Percentiles rank a stretch among this genome's conserved stretches.
Conservation (phyloP, 2,797 vertebrate species). For the Emydoidea blandingii region DNA sequence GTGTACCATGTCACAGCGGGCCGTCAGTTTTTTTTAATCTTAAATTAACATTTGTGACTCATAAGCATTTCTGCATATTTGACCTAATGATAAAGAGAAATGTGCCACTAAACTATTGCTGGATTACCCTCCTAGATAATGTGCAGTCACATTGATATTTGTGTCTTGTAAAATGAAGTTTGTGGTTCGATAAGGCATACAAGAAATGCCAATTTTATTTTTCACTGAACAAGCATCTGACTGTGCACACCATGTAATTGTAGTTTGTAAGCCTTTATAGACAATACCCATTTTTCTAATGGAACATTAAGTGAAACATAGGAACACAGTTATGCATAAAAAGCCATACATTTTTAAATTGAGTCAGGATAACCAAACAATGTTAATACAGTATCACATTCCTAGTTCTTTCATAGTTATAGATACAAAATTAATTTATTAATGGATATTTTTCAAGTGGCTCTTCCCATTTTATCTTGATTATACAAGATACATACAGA, state of each 20-base stretch:
- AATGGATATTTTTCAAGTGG: background rate
- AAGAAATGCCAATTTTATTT: conserved; percentile 49
- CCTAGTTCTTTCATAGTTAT: background rate
- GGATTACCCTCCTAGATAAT: conserved; percentile 47
- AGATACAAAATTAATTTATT: background rate
- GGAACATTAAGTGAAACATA: conserved; percentile 12
- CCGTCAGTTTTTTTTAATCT: conserved; percentile 51
- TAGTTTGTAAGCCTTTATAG: background rate
- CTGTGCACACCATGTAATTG: background rate
- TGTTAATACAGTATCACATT: conserved; percentile 13
- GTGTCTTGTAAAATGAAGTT: conserved; percentile 48
- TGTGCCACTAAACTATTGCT: conserved; percentile 36
- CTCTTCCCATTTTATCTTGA: conserved; percentile 30
- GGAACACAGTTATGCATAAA: background rate
- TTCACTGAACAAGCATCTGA: conserved; percentile 20
- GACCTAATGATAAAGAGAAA: conserved; percentile 33
- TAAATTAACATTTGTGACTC: conserved; percentile 38
- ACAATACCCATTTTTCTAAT: conserved; percentile 22
- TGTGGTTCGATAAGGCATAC: conserved; percentile 22
- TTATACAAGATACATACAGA: background rate
- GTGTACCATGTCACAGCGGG: background rate
- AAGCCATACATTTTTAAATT: background rate
- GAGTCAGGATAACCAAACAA: conserved; percentile 20
- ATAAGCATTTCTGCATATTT: conserved; percentile 50
- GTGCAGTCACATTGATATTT: conserved; percentile 51